Evolutionary conservation across 2,888 invertebrate genomes (phyloP), one percentile per base, ranked within the genome.

Genomic region (Cabera pusaria): DNA sequence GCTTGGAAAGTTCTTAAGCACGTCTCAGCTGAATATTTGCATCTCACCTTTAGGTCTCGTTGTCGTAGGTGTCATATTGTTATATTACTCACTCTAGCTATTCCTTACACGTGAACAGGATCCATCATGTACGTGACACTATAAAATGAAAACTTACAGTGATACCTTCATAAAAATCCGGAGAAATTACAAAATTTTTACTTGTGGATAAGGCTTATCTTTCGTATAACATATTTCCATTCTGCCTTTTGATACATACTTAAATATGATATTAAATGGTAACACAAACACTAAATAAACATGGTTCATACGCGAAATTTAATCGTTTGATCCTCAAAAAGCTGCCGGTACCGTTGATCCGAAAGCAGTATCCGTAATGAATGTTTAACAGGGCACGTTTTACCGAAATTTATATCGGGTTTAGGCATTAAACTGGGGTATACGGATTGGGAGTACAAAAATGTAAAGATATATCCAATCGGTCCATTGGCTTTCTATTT

Each of bases 11-110:
- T 76, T 75, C 66, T 59, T 64, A 64, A 52, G 67, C 81, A 79
- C 81, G 80, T 80, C 61, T 68, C 67, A 55, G 63, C 68, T 63
- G 71, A 72, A 69, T 78, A 80, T 82, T 80, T 81, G 78, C 80
- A 78, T 81, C 73, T 59, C 65, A 79, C 75, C 79, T 80, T 72
- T 65, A 70, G 65, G 60, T 71, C 70, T 70, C 64, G 64, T 54
- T 54, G 53, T 65, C 68, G 72, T 76, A 80, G 67, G 64, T 74
- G 66, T 68, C 68, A 67, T 69, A 72, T 75, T 72, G 72, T 75
- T 71, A 66, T 65, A 72, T 69, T 64, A 69, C 61, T 61, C 63
- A 55, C 52, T 64, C 39, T 26, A 43, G 46, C 28, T 49, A 51
- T 52, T 44, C 49, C 26, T 28, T 40, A 45, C 46, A 39, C 44